Percentiles rank a stretch among this genome's conserved stretches.
These are phyloP conservation scores for Xenentodon cancila DNA, from an alignment of 2,797 vertebrate species.

Conservation along the genomic window DNA sequence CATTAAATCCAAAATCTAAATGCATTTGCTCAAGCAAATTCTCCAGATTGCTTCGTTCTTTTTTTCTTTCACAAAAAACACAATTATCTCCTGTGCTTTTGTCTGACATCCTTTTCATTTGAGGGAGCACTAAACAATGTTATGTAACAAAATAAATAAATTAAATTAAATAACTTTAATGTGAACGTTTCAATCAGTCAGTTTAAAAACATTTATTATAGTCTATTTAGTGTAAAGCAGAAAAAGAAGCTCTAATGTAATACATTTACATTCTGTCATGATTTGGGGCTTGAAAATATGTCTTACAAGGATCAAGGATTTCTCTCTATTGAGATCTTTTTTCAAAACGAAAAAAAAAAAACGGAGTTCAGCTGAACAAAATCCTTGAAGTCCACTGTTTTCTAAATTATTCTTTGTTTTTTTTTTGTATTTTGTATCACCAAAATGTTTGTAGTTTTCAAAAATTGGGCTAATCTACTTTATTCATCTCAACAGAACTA, in stretches of 20 bases:
- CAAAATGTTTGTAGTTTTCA: too few species aligned
- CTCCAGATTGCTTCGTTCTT: constrained; percentile 16
- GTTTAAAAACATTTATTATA: constrained; percentile 19
- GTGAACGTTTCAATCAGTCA: constrained; percentile 18
- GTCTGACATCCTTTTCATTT: constrained; percentile 22
- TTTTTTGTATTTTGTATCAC: not conserved
- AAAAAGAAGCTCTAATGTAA: constrained; percentile 12
- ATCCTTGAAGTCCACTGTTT: not conserved
- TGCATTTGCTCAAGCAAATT: constrained; percentile 8
- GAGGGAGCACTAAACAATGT: constrained; percentile 12
- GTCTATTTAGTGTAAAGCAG: constrained; percentile 4
- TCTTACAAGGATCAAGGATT: not conserved
- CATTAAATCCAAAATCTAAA: not conserved
- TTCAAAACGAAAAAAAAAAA: not conserved
- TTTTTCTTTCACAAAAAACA: constrained; percentile 4
- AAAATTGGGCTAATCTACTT: too few species aligned
- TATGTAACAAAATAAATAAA: not conserved
- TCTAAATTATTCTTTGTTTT: not conserved
- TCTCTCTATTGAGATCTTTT: not conserved
- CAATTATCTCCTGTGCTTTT: constrained; percentile 15
- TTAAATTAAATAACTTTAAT: constrained; percentile 8
- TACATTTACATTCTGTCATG: too few species aligned
- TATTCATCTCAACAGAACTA: too few species aligned
- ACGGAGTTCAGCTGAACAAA: not conserved
- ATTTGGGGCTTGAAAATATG: not conserved